Base-by-base conservation (phyloP, 2,113 vertebrate genomes). In the Alaudala cheleensis region DNA sequence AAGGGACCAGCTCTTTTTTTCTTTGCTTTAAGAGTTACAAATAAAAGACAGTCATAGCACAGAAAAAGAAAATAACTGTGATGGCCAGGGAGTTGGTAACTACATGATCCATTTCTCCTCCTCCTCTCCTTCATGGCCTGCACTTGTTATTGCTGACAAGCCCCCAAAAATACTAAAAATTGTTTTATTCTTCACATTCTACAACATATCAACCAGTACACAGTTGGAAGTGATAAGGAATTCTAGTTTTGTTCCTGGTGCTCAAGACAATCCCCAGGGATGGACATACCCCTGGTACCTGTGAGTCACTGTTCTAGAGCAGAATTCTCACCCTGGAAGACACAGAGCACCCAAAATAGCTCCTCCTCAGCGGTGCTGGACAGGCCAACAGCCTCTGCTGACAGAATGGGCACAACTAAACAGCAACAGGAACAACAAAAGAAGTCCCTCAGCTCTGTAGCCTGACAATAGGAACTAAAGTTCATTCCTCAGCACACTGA, bases 1-100 rank as follows among this genome's bases (percentile, higher is more conserved):
- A 98, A 98, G 98, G 97, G 98, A 98, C 98, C 97, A 98, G 98
- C 98, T 98, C 98, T 98, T 98, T 91, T 91, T 34, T 25, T 91
- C 96, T 86, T 47, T 69, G 79, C 89, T 93, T 58, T 50, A 86
- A 69, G 34, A 89, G 90, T 81, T 91, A 86, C 80, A 93, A 92
- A 73, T 45, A 90, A 81, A 90, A 92, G 92, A 93, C 54, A 94
- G 77, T 53, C 65, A 94, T 51, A 65, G 90, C 84, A 77, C n/a
- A 88, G 73, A 67, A 24, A 45, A 74, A 86, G 81, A 69, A 83
- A 87, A 53, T 31, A 34, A 74, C 61, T 69, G 45, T 16, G 57
- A 72, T 44, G 94, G 82, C 74, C 88, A 81, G 80, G 87, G 82
- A 78, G 49, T 4, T 79, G 40, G 28, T 47, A 93, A 62, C 78